Base-by-base conservation (phyloP, 2,888 invertebrate genomes). In the Endomychus coccineus region DNA sequence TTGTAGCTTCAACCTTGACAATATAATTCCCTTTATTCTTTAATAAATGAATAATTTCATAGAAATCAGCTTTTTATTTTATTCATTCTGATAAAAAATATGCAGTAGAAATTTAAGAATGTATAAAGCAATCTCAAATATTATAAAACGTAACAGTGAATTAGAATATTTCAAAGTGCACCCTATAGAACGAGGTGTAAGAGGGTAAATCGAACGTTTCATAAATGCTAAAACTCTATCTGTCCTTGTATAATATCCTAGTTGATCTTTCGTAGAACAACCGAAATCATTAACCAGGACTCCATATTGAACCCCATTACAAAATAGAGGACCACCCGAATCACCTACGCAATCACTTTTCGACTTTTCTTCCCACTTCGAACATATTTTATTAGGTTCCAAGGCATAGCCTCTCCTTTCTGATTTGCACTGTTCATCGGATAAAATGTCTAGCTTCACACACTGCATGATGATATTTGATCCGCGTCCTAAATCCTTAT, bases 161-260 rank as follows among this genome's bases (percentile, higher is more conserved):
- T n/a, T n/a, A n/a, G n/a, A n/a, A n/a, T n/a, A n/a, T n/a, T n/a
- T n/a, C n/a, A n/a, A n/a, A n/a, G n/a, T n/a, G n/a, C n/a, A n/a
- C n/a, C n/a, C n/a, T n/a, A n/a, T n/a, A n/a, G n/a, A n/a, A n/a
- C n/a, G n/a, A n/a, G n/a, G n/a, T n/a, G n/a, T n/a, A n/a, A n/a
- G n/a, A n/a, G n/a, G n/a, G n/a, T n/a, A n/a, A n/a, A n/a, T n/a
- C n/a, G n/a, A n/a, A n/a, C n/a, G n/a, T n/a, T 35, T 35, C 9
- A 35, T 29, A 10, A 35, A 35, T 29, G 22, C 29, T 10, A 35
- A 10, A 11, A 35, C 35, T 11, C 29, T 35, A 16, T 35, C 35
- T n/a, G 29, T 22, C 5, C 35, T 17, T 3, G 22, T 35, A 21
- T 35, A 35, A 23, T 28, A 29, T 2, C 35, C 35, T 16, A 29